Evolutionary conservation across 2,888 invertebrate genomes (phyloP).

Genomic region (Papilio protenor): DNA sequence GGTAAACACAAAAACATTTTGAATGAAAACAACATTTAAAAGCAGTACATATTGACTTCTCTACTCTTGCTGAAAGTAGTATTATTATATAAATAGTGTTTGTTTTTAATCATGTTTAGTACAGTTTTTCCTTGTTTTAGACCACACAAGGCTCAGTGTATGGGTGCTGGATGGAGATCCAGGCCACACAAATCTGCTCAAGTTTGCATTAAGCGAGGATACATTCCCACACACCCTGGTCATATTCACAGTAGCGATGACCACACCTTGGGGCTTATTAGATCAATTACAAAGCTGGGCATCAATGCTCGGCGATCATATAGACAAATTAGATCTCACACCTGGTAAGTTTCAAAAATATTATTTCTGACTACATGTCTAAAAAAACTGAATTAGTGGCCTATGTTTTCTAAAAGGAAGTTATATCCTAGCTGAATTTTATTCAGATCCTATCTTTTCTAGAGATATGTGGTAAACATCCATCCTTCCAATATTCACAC

Average conservation of each 20-base stretch:
- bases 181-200: constrained; percentile 94
- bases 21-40: not conserved
- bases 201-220: constrained; percentile 95
- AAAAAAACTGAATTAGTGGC: no score
- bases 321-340: constrained; percentile 93
- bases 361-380: not conserved
- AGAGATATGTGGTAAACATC: no score
- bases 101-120: not conserved
- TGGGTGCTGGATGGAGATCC: constrained; percentile 99
- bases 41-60: not conserved
- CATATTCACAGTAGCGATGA: constrained; percentile 97
- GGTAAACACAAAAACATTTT: no score
- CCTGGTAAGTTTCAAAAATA: constrained; percentile 67
- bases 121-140: constrained; percentile 74
- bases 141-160: constrained; percentile 96
- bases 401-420: no score
- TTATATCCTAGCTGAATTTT: no score
- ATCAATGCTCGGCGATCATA: constrained; percentile 93
- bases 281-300: constrained; percentile 98
- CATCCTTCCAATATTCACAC: no score
- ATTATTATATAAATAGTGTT: not conserved
- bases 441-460: no score
- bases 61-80: not conserved
- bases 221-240: constrained; percentile 96
- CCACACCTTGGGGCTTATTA: constrained; percentile 96